These are phyloP conservation scores for Pandion haliaetus DNA, from an alignment of 2,113 vertebrate species.

Conservation along the genomic window DNA sequence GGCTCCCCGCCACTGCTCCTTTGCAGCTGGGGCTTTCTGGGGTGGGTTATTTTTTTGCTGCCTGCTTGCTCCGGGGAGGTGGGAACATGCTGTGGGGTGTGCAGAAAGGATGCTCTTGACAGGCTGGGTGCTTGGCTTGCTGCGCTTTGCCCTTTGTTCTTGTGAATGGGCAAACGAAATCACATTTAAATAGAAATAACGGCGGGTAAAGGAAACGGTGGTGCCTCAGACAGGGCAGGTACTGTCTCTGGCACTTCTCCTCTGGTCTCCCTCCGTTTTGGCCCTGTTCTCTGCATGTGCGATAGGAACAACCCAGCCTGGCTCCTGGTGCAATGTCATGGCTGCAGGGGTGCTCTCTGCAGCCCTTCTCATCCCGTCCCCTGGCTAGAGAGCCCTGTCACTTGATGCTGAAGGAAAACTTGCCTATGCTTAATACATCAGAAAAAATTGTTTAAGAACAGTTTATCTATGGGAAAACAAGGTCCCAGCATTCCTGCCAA, in stretches of 20 bases:
- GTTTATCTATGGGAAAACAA: background rate
- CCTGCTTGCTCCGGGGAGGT: background rate
- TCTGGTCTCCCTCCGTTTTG: background rate
- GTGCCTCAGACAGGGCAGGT: too few species aligned
- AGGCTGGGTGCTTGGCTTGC: background rate
- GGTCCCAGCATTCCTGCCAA: background rate
- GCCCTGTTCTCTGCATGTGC: background rate
- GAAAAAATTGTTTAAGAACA: background rate
- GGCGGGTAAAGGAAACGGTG: background rate
- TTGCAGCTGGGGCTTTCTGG: too few species aligned
- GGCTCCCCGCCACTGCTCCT: background rate
- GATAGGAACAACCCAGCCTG: background rate
- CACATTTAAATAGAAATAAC: background rate
- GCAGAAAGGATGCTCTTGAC: background rate
- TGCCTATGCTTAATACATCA: background rate
- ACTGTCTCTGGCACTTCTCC: background rate
- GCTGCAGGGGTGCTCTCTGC: background rate
- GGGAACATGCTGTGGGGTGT: background rate
- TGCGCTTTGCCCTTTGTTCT: background rate
- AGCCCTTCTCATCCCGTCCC: background rate
- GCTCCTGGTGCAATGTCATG: background rate
- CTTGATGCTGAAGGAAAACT: background rate
- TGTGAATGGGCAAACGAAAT: fast-evolving
- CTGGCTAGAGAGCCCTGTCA: too few species aligned
- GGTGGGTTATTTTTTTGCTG: background rate